These are phyloP conservation scores for Scaptodrosophila latifasciaeformis DNA, from an alignment of 2,888 invertebrate species.

Conservation along the genomic window DNA sequence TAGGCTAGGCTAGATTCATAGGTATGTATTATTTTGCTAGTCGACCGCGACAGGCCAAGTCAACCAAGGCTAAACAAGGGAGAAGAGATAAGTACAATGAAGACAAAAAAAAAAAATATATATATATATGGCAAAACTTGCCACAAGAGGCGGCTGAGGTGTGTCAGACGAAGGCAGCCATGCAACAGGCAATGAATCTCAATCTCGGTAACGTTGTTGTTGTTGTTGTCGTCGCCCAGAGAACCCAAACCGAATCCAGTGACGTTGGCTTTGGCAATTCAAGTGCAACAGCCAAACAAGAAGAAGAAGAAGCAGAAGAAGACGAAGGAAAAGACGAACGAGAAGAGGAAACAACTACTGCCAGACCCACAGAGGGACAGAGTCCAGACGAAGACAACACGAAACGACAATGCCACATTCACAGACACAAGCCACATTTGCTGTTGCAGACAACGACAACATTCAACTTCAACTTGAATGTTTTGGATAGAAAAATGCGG, in stretches of 20 bases:
- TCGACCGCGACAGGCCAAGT: slow-evolving; percentile 36
- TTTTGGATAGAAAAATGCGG: slow-evolving; percentile 60
- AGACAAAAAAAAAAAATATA: slow-evolving; percentile 4
- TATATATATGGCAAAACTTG: neutral
- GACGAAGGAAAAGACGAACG: no score
- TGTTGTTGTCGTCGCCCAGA: neutral
- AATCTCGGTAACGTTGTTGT: slow-evolving; percentile 47
- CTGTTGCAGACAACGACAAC: slow-evolving; percentile 46
- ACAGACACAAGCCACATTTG: no score
- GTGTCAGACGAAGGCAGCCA: slow-evolving; percentile 57
- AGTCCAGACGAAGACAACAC: slow-evolving; percentile 18
- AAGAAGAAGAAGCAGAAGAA: neutral
- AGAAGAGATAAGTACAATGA: slow-evolving; percentile 2
- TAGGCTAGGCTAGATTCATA: neutral
- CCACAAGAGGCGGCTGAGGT: slow-evolving; percentile 43
- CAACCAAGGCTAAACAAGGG: neutral
- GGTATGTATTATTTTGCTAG: slow-evolving; percentile 35
- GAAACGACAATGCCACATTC: slow-evolving; percentile 9
- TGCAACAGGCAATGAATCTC: slow-evolving; percentile 67
- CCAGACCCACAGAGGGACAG: slow-evolving; percentile 22
- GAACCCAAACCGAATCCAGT: slow-evolving; percentile 19
- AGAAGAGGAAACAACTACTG: slow-evolving; percentile 24
- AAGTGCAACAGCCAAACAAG: slow-evolving; percentile 56
- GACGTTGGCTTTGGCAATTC: slow-evolving; percentile 64
- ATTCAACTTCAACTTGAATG: slow-evolving; percentile 56